phyloP scores from a whole-genome alignment of 2,113 vertebrate species.

The Furnarius figulus region DNA sequence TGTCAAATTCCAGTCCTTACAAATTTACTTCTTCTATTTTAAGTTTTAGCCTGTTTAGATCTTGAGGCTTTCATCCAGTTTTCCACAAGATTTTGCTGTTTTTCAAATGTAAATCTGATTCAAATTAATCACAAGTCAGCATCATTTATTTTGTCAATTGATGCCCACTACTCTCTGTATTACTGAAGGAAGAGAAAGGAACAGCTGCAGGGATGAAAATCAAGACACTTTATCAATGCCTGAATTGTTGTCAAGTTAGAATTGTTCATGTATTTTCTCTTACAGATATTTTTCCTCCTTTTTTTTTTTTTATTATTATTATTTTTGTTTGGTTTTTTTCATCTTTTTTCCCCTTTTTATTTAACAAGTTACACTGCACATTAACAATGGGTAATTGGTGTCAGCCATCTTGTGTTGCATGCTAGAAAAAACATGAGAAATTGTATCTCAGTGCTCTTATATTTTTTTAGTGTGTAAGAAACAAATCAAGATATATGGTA shows the following conservation, averaged over 20 bases:
- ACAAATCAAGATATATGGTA: background rate
- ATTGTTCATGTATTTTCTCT: background rate
- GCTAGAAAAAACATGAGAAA: background rate
- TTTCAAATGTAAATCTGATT: constrained; percentile 50
- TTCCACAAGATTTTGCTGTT: background rate
- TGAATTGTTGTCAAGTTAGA: background rate
- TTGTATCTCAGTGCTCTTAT: background rate
- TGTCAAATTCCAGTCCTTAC: background rate
- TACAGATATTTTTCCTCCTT: background rate
- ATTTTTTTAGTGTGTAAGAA: background rate
- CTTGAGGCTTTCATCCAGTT: background rate
- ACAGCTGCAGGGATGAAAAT: constrained; percentile 23
- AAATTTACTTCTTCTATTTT: constrained; percentile 7
- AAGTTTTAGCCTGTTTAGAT: background rate
- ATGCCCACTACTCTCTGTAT: background rate
- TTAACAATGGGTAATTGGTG: background rate
- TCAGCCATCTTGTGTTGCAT: background rate
- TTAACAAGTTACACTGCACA: background rate
- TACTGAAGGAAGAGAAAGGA: constrained; percentile 17
- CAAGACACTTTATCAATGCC: background rate
- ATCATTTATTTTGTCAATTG: constrained; percentile 21
- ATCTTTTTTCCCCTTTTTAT: background rate
- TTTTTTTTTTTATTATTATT: background rate
- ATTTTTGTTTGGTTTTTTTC: background rate
- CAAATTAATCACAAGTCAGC: constrained; percentile 29